Base-by-base conservation (phyloP, 2,797 vertebrate genomes). In the Lemur catta region DNA sequence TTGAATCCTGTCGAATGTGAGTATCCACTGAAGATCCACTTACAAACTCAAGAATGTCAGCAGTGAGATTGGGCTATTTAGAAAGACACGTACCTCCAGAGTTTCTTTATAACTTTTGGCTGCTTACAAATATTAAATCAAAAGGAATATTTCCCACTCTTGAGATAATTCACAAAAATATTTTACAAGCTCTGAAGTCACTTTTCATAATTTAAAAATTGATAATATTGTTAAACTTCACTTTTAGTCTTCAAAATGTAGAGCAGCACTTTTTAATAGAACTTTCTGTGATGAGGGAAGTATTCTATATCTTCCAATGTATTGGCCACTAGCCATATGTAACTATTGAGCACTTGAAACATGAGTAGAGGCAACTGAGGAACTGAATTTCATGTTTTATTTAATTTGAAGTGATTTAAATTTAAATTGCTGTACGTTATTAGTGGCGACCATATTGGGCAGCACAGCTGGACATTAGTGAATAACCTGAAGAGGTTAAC, bases 351-450 rank as follows among this genome's bases (percentile, higher is more conserved):
- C 69, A 52, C 33, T 72, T 76, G 24, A 89, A 76, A 50, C 81
- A 69, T 55, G 30, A 71, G 28, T 76, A 59, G 8, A 43, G 28
- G 41, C 52, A 55, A 46, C 26, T 48, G 30, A 84, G 38, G 41
- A 85, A 61, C 55, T 92, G 69, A 63, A 89, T 55, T 92, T 92
- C 67, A 69, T 11, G 18, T 61, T 85, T 89, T 81, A 46, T 7
- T 65, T 67, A n/a, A 67, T 78, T 91, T 78, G 50, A 94, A 35
- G 76, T 78, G 33, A 35, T 76, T 82, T 91, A 76, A 81, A 85
- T 69, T 85, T 84, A 76, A 88, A 94, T 63, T 80, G 61, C 10
- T 79, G 26, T 43, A 7, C 71, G 38, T 33, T 80, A 52, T 33
- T 71, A 72, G 65, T 72, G 65, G n/a, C 41, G 15, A 26, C 46